Conservation (phyloP, 1,140 invertebrate genomes). For the Caerostris darwini region DNA sequence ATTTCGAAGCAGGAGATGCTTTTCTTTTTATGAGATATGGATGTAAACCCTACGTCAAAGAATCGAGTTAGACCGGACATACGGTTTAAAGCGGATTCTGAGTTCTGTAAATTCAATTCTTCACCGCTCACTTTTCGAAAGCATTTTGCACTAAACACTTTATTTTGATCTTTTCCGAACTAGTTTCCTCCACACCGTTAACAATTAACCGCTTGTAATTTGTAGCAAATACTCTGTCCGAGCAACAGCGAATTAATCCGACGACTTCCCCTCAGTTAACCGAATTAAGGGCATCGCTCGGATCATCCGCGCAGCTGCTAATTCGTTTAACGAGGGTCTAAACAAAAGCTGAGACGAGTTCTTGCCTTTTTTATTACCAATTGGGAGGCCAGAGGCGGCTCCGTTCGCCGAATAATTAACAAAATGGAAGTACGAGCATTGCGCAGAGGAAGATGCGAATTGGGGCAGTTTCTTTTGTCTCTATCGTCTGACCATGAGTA, state of each 20-base stretch:
- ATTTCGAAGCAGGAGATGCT: too few species aligned
- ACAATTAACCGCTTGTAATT: background rate
- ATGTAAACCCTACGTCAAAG: too few species aligned
- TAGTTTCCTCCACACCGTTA: background rate
- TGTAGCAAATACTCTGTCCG: background rate
- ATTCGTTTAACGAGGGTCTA: background rate
- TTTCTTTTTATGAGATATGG: too few species aligned
- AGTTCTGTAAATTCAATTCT: too few species aligned
- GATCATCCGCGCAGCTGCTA: background rate
- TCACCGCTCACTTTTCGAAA: too few species aligned
- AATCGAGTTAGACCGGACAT: too few species aligned
- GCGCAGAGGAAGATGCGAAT: background rate
- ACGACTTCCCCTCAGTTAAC: background rate
- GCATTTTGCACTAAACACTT: too few species aligned
- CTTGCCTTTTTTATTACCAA: background rate
- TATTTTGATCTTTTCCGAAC: too few species aligned
- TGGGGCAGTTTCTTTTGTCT: background rate
- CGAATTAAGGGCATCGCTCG: background rate
- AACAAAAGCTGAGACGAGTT: background rate
- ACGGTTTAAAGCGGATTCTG: too few species aligned
- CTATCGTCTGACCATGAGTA: background rate
- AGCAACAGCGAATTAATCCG: conserved; percentile 30
- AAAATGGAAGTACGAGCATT: background rate
- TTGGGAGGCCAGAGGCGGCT: background rate
- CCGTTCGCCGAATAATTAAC: background rate